A percentile compares a stretch with the other conserved stretches of the same genome.
These are phyloP conservation scores for Gasterosteus aculeatus DNA, from an alignment of 2,113 vertebrate species.

Conservation along the genomic window DNA sequence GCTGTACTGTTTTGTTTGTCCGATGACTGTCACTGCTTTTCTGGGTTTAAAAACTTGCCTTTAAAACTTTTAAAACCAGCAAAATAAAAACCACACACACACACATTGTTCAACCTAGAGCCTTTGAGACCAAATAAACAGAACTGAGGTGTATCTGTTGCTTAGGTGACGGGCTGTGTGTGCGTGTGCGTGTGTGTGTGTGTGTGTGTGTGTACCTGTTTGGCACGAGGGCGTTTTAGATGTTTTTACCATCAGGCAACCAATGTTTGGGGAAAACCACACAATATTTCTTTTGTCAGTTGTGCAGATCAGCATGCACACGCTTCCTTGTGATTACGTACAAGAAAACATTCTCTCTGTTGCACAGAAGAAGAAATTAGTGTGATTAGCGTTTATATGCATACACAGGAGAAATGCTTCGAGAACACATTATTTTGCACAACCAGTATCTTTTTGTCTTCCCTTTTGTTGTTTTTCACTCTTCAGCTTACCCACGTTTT, in stretches of 20 bases:
- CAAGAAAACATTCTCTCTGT: slow-evolving; percentile 35
- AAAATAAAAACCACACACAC: slow-evolving; percentile 1
- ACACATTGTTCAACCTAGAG: slow-evolving; percentile 1
- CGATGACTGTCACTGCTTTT: slow-evolving; percentile 61
- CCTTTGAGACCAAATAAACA: slow-evolving; percentile 8
- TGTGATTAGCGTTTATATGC: slow-evolving; percentile 45
- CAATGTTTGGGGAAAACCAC: slow-evolving; percentile 46
- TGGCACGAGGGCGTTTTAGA: slow-evolving; percentile 47
- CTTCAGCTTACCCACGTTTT: background rate
- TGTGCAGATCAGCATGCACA: slow-evolving; percentile 41
- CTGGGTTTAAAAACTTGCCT: slow-evolving; percentile 22
- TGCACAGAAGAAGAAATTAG: slow-evolving; percentile 27
- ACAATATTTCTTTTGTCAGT: slow-evolving; percentile 42
- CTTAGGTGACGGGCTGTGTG: slow-evolving; percentile 38
- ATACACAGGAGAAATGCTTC: slow-evolving; percentile 40
- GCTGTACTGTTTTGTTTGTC: slow-evolving; percentile 69
- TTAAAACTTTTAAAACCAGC: slow-evolving; percentile 15
- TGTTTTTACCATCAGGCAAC: slow-evolving; percentile 40
- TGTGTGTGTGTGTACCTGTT: slow-evolving; percentile 49
- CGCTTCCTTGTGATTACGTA: slow-evolving; percentile 38
- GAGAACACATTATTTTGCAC: slow-evolving; percentile 30
- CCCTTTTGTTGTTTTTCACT: slow-evolving; percentile 7
- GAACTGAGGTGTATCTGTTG: slow-evolving; percentile 23
- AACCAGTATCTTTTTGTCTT: slow-evolving; percentile 5
- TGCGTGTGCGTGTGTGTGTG: slow-evolving; percentile 60